These are phyloP conservation scores for Heliocidaris tuberculata DNA, from an alignment of 35 echinoderm and acorn worm genomes.

Conservation along the genomic window DNA sequence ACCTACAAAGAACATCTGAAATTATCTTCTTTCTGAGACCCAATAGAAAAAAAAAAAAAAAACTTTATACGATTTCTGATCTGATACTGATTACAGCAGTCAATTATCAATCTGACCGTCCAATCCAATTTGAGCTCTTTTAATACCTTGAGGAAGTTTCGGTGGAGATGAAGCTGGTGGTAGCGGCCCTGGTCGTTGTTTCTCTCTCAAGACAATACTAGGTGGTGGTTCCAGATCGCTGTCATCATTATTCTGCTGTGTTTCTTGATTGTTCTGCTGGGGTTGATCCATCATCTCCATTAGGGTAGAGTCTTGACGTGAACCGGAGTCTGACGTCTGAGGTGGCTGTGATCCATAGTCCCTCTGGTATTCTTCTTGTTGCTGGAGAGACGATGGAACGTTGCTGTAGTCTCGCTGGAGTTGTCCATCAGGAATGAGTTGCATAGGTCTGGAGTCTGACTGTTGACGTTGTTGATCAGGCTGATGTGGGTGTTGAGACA, in stretches of 20 bases:
- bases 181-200: neutral
- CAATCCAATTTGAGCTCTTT: too few species aligned
- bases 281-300: neutral
- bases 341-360: neutral
- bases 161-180: neutral
- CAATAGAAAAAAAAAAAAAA: too few species aligned
- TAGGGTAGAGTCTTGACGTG: neutral
- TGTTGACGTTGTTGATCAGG: neutral
- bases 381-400: neutral
- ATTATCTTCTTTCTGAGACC: too few species aligned
- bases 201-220: neutral
- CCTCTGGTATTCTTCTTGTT: neutral
- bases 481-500: neutral
- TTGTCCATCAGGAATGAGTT: constrained; percentile 5
- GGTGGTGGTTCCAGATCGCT: neutral
- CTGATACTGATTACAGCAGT: too few species aligned
- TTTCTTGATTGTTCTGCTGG: neutral
- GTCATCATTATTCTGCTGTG: neutral
- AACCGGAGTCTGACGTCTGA: neutral
- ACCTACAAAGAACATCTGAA: too few species aligned
- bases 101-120: too few species aligned
- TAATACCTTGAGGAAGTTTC: neutral
- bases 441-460: neutral
- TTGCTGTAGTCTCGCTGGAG: neutral
- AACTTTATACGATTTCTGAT: too few species aligned